These are phyloP conservation scores for Trissonchulus sp. DNA, from an alignment of 2,888 invertebrate genomes.

Conservation along the genomic window DNA sequence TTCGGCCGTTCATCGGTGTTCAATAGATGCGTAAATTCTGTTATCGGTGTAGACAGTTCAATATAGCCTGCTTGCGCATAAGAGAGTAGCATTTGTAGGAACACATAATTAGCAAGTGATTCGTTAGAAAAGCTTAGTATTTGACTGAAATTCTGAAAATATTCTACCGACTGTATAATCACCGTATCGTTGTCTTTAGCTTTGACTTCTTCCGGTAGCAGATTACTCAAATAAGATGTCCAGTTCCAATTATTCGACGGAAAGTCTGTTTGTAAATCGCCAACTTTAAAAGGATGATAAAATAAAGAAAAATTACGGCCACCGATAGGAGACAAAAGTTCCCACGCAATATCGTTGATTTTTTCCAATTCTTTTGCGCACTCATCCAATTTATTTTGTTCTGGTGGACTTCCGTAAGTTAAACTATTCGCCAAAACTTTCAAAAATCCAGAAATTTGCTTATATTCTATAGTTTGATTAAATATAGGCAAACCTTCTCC, in stretches of 20 bases:
- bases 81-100: background rate
- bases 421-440: too few relatives aligned
- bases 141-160: background rate
- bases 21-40: background rate
- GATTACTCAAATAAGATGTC: background rate
- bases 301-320: too few relatives aligned
- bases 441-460: background rate
- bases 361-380: too few relatives aligned
- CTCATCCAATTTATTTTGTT: too few relatives aligned
- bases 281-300: background rate
- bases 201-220: background rate
- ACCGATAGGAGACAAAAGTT: too few relatives aligned
- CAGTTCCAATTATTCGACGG: background rate
- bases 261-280: background rate
- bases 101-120: background rate
- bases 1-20: background rate
- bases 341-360: too few relatives aligned
- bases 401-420: too few relatives aligned
- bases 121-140: background rate
- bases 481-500: background rate
- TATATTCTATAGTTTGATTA: background rate
- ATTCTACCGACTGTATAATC: background rate
- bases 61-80: background rate
- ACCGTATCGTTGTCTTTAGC: background rate
- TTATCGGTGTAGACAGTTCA: too few relatives aligned